phyloP scores from a whole-genome alignment of 2,113 vertebrate genomes.

The Semnornis frantzii region DNA sequence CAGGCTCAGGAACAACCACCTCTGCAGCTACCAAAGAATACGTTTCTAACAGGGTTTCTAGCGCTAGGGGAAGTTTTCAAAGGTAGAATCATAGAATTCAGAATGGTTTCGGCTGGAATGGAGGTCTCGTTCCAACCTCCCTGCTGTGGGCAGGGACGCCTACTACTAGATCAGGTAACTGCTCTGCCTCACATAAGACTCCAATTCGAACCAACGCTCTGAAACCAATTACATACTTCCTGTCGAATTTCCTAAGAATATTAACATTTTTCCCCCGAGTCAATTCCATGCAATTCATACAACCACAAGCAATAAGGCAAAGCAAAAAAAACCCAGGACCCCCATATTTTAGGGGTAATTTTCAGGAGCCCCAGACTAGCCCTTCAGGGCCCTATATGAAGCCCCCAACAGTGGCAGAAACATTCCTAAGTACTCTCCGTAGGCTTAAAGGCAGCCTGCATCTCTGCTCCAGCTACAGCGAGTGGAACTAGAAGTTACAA shows the following conservation, averaged over 20 bases:
- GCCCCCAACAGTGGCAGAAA: neutral
- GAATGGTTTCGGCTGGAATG: neutral
- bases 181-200: fast-evolving
- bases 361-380: fast-evolving
- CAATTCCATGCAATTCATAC: fast-evolving
- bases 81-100: fast-evolving
- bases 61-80: neutral
- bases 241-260: neutral
- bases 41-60: fast-evolving
- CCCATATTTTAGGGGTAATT: fast-evolving
- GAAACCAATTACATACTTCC: fast-evolving
- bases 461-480: neutral
- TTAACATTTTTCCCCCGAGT: neutral
- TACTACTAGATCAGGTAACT: neutral
- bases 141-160: too few species aligned
- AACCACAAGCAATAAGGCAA: fast-evolving
- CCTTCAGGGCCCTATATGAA: fast-evolving
- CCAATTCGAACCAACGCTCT: neutral
- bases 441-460: neutral
- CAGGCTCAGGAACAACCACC: fast-evolving
- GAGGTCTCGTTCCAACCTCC: too few species aligned
- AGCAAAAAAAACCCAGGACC: fast-evolving
- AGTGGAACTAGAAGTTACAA: fast-evolving
- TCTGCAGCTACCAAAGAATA: neutral
- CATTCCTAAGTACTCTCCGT: fast-evolving